Conservation (phyloP, 2,797 vertebrate genomes). For the Pseudopleuronectes americanus region DNA sequence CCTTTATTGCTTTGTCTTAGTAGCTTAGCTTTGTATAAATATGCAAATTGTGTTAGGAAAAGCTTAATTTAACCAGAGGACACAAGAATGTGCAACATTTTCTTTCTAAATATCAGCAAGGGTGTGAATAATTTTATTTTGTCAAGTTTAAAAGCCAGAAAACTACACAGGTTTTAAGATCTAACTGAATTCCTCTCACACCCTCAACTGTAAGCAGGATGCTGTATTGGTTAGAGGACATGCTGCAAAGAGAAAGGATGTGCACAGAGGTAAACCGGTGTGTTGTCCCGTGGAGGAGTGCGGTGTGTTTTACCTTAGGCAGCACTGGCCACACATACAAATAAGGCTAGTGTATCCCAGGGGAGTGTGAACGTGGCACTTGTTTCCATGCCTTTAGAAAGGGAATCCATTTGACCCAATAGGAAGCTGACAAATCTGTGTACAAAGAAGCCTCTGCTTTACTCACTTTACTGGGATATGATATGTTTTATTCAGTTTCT, state of each 20-base stretch:
- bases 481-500: conserved; percentile 36
- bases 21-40: neutral
- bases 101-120: too few relatives aligned
- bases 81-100: too few relatives aligned
- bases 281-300: conserved; percentile 38
- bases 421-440: conserved; percentile 51
- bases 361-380: conserved; percentile 47
- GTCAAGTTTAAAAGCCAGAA: too few relatives aligned
- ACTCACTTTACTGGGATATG: conserved; percentile 17
- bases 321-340: conserved; percentile 59
- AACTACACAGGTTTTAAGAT: too few relatives aligned
- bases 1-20: too few relatives aligned
- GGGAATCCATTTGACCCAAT: conserved; percentile 55
- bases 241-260: conserved; percentile 8
- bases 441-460: conserved; percentile 39
- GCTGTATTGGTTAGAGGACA: conserved; percentile 28
- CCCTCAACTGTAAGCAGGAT: neutral
- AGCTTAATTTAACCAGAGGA: too few relatives aligned
- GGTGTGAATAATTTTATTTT: too few relatives aligned
- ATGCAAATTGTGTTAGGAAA: too few relatives aligned
- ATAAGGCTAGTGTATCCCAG: conserved; percentile 58
- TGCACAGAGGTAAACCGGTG: conserved; percentile 11
- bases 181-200: neutral
- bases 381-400: conserved; percentile 60
- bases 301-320: conserved; percentile 54